Base-by-base conservation (phyloP, 2,888 invertebrate species). In the Autographa gamma region DNA sequence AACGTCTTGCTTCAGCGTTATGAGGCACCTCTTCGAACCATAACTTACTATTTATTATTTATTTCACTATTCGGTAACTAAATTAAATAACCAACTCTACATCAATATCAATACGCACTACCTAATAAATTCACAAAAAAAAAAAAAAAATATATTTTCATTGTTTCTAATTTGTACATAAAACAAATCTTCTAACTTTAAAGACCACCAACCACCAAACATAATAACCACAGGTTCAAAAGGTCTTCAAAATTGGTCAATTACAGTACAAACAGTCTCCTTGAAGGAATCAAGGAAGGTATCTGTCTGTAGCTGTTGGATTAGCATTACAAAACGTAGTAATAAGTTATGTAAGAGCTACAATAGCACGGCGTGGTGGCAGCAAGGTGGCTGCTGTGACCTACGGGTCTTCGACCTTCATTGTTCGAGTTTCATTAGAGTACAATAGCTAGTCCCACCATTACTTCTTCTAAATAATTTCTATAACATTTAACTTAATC, bases 371-470 rank as follows among this genome's bases (percentile, higher is more conserved):
- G 79, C 73, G 79, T 80, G 72, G 79, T 83, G 82, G 87, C 82
- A 84, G 88, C 79, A 81, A 90, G 86, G 88, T 89, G 87, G 89
- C 86, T 86, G 91, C 86, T 89, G 88, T 92, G 92, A 93, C 93
- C 93, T 88, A 86, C 88, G 90, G 93, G 93, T 93, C 93, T 90
- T 89, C 92, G 94, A 93, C 94, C 94, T 89, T 91, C 89, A 93
- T 94, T 94, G 94, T 93, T 94, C 90, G 91, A 88, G 89, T 91
- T 92, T 88, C 91, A 92, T 92, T 90, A 90, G 80, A 91, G 90
- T 89, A 92, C 93, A 92, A 93, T 90, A 90, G 89, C 87, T 85
- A 86, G 81, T 84, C 86, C 82, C 80, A 81, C 79, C 81, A 85
- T 84, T 82, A 85, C 80, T 77, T 71, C 76, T 81, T 72, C 81